These are phyloP conservation scores for Hyles euphorbiae DNA, from an alignment of 1,140 invertebrate species.

Conservation along the genomic window DNA sequence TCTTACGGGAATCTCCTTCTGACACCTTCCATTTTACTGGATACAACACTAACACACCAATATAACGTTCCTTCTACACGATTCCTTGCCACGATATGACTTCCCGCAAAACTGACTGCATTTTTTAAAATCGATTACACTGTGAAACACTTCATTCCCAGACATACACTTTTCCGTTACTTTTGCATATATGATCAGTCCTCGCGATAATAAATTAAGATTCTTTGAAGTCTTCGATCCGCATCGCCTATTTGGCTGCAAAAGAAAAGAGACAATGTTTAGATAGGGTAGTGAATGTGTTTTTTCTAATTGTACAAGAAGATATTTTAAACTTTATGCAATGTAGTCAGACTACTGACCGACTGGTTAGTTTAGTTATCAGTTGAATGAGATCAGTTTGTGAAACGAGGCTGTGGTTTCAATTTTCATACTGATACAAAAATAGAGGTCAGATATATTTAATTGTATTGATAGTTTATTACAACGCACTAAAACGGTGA, in stretches of 20 bases:
- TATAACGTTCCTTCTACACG: constrained; percentile 59
- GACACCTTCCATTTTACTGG: constrained; percentile 67
- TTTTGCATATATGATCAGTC: constrained; percentile 63
- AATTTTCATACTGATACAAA: too few relatives aligned
- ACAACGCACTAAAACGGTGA: too few relatives aligned
- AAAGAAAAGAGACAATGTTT: constrained; percentile 22
- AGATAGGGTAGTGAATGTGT: neutral
- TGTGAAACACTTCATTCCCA: constrained; percentile 60
- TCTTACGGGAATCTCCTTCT: constrained; percentile 60
- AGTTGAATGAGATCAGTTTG: too few relatives aligned
- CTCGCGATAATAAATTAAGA: constrained; percentile 71
- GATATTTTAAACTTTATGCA: too few relatives aligned
- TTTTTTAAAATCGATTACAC: constrained; percentile 41
- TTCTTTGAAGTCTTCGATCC: constrained; percentile 47
- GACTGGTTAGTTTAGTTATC: too few relatives aligned
- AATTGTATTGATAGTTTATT: too few relatives aligned
- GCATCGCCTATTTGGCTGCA: constrained; percentile 54
- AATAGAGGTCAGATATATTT: too few relatives aligned
- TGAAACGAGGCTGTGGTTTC: neutral
- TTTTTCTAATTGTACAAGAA: too few relatives aligned
- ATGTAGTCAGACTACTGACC: too few relatives aligned
- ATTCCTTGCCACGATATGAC: constrained; percentile 42
- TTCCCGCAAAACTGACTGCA: constrained; percentile 45
- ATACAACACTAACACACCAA: constrained; percentile 73
- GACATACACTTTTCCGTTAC: constrained; percentile 65